Percentiles rank a stretch among this genome's conserved stretches.
phyloP scores from a whole-genome alignment of 2,797 vertebrate genomes.

The Crypturellus tataupa region DNA sequence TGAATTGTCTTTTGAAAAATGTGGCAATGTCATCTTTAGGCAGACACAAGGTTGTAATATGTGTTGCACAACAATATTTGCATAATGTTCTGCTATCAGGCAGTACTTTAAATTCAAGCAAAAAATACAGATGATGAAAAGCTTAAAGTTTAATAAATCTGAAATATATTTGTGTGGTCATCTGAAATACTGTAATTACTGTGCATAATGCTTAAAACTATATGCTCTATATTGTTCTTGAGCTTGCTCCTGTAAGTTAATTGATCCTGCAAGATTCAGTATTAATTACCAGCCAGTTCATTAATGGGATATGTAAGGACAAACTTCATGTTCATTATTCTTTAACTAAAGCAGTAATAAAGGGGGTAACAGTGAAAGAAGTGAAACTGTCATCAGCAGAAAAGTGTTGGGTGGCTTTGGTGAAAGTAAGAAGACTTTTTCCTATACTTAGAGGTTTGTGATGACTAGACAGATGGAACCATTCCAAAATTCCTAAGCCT shows the following conservation, averaged over 20 bases:
- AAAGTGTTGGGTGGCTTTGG: accelerated
- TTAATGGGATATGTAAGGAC: background rate
- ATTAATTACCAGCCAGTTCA: background rate
- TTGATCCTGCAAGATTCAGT: background rate
- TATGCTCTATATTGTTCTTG: background rate
- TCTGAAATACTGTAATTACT: background rate
- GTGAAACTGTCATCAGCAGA: background rate
- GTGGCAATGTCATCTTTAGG: background rate
- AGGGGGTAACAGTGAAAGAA: background rate
- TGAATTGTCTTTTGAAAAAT: slow-evolving; percentile 7
- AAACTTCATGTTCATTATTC: background rate
- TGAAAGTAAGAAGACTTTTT: background rate
- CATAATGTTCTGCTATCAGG: background rate
- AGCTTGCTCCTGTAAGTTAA: background rate
- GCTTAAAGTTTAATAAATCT: background rate
- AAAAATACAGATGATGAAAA: background rate
- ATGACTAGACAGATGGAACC: background rate
- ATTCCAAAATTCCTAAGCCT: background rate
- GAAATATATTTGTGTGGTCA: background rate
- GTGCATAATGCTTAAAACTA: background rate
- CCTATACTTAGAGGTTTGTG: background rate
- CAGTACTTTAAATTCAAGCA: background rate
- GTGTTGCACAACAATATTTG: background rate
- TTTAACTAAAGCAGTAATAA: background rate
- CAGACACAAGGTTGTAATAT: background rate